These are phyloP conservation scores for Dromococcyx pavoninus DNA, from an alignment of 2,797 vertebrate species.

Conservation along the genomic window DNA sequence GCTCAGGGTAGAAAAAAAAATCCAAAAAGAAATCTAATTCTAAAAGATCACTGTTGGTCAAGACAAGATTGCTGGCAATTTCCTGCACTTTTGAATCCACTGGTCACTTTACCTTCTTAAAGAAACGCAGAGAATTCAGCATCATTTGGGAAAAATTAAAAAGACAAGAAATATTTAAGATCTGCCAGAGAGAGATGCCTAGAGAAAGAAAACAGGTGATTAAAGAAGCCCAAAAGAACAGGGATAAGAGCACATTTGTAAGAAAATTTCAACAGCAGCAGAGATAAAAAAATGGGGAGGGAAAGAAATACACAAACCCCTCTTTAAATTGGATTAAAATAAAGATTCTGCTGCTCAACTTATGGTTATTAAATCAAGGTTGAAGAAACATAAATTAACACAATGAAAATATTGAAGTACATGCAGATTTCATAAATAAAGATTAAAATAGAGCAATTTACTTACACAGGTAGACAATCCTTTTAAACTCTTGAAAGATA, in stretches of 20 bases:
- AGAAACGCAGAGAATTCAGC: background rate
- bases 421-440: background rate
- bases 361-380: background rate
- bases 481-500: background rate
- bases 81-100: background rate
- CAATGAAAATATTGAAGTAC: background rate
- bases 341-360: background rate
- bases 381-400: background rate
- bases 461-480: slow-evolving; percentile 26
- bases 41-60: background rate
- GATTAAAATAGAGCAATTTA: background rate
- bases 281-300: fast-evolving
- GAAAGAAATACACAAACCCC: background rate
- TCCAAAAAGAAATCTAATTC: background rate
- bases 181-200: background rate
- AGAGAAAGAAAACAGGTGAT: background rate
- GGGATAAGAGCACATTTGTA: background rate
- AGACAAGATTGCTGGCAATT: background rate
- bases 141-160: background rate
- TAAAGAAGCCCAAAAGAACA: background rate
- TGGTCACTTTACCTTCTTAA: background rate
- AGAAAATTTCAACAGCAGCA: background rate
- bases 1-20: background rate
- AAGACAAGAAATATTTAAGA: background rate
- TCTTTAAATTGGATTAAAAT: background rate